These are phyloP conservation scores for Agonopterix subpropinquella DNA, from an alignment of 2,888 invertebrate genomes.

Conservation along the genomic window DNA sequence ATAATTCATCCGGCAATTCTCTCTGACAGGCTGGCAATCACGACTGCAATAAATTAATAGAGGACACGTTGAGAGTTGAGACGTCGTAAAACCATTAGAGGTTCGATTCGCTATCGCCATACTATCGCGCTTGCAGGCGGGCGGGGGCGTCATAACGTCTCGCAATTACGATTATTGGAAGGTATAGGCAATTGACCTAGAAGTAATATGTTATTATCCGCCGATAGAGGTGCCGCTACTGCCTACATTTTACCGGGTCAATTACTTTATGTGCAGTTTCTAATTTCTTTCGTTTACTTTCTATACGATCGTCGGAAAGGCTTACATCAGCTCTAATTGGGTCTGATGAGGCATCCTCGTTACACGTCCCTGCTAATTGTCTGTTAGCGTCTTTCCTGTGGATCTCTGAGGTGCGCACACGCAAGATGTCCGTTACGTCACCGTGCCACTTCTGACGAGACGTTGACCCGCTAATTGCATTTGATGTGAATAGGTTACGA, in stretches of 20 bases:
- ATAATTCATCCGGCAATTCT: slow-evolving; percentile 16
- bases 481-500: slow-evolving; percentile 54
- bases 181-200: slow-evolving; percentile 61
- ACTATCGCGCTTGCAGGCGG: slow-evolving; percentile 3
- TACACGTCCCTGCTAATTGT: slow-evolving; percentile 39
- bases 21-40: slow-evolving; percentile 14
- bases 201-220: slow-evolving; percentile 50
- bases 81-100: slow-evolving; percentile 21
- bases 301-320: slow-evolving; percentile 26
- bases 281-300: slow-evolving; percentile 54
- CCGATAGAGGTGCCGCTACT: slow-evolving; percentile 33
- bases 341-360: slow-evolving; percentile 18
- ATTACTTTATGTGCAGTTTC: slow-evolving; percentile 38
- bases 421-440: slow-evolving; percentile 45
- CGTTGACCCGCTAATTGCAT: slow-evolving; percentile 61
- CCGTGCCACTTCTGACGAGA: slow-evolving; percentile 47
- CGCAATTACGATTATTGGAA: slow-evolving; percentile 52
- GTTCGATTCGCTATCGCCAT: slow-evolving; percentile 12
- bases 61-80: slow-evolving; percentile 10
- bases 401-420: slow-evolving; percentile 14
- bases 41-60: slow-evolving; percentile 22
- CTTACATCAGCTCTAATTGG: slow-evolving; percentile 15
- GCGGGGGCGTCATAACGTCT: slow-evolving; percentile 29
- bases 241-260: slow-evolving; percentile 48
- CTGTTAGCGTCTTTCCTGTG: slow-evolving; percentile 32